phyloP scores from a whole-genome alignment of 1,140 invertebrate genomes.

The Meloidogyne floridensis region DNA sequence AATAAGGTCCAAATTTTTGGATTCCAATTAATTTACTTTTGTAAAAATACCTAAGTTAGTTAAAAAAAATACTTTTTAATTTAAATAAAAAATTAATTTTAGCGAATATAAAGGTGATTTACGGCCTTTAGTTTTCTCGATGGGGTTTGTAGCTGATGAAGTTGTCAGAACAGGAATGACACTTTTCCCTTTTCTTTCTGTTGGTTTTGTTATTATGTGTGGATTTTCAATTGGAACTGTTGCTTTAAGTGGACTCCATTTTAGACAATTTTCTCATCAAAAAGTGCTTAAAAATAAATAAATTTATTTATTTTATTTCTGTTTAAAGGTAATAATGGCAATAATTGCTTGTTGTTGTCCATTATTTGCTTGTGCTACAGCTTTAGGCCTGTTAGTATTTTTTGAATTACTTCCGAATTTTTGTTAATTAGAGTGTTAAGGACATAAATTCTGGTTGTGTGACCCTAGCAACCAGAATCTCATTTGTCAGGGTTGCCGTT shows the following conservation, averaged over 20 bases:
- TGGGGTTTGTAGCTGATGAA: conserved; percentile 51
- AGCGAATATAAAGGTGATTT: conserved; percentile 33
- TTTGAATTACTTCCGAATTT: no score
- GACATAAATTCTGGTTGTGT: no score
- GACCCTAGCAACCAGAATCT: no score
- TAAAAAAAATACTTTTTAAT: no score
- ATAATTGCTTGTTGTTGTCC: conserved; percentile 56
- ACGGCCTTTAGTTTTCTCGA: conserved; percentile 20
- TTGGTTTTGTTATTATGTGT: conserved; percentile 57
- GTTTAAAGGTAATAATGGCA: conserved; percentile 37
- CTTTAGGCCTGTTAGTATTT: conserved; percentile 46
- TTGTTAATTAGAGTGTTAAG: no score
- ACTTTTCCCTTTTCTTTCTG: conserved; percentile 53
- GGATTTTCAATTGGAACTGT: conserved; percentile 53
- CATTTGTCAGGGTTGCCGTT: no score
- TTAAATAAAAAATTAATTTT: conserved; percentile 14
- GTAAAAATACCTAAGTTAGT: no score
- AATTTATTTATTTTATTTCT: no score
- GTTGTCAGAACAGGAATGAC: conserved; percentile 55
- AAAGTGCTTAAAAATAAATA: conserved; percentile 17
- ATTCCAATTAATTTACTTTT: no score
- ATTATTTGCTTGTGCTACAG: conserved; percentile 52
- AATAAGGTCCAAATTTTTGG: no score
- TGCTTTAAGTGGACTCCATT: conserved; percentile 43
- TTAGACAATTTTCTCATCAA: conserved; percentile 50